Evolutionary conservation across 2,113 vertebrate genomes (phyloP), one percentile per base, ranked within the genome.

Genomic region (Campylomormyrus tamandua): DNA sequence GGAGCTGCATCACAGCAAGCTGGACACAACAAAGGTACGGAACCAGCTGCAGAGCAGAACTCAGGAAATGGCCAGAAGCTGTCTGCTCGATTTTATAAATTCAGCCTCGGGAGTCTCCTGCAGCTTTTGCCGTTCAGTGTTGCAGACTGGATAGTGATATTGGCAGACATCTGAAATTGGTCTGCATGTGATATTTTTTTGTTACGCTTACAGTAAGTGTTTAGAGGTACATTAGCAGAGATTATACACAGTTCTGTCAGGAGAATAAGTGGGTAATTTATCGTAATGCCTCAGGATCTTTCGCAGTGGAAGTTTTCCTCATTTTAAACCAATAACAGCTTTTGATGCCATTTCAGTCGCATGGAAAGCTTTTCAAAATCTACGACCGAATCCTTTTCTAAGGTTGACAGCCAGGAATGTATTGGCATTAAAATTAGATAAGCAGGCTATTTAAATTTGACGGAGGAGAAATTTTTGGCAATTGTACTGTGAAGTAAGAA

Each of bases 21-120:
- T 99, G 91, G 97, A 99, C 93, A 99, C 98, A 92, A 98, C 97
- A 90, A 99, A 99, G 97, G 98, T 99, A 92, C 90, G 5, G 45
- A 17, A 48, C 6, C n/a, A n/a, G 17, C 9, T 10, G 27, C 31
- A 2, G 15, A 2, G 74, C 35, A 5, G 17, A 24, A 9, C 8
- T 45, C 21, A 2, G 74, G 39, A 31, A n/a, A 88, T 45, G 35
- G 39, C 1, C 87, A 2, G 19, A 6, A 46, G 39, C 15, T 46
- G 21, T 35, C 11, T 2, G 11, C n/a, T 13, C 49, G 1, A n/a
- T 15, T 19, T 53, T 52, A 49, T 46, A 17, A 31, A 39, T 15
- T 15, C 5, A 21, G 7, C 8, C 13, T 10, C 0, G 2, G 31
- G 1, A 17, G 5, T 10, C 5, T 15, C 4, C 3, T 6, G 70